Evolutionary conservation across 2,113 vertebrate genomes (phyloP).

Genomic region (Epinephelus fuscoguttatus): DNA sequence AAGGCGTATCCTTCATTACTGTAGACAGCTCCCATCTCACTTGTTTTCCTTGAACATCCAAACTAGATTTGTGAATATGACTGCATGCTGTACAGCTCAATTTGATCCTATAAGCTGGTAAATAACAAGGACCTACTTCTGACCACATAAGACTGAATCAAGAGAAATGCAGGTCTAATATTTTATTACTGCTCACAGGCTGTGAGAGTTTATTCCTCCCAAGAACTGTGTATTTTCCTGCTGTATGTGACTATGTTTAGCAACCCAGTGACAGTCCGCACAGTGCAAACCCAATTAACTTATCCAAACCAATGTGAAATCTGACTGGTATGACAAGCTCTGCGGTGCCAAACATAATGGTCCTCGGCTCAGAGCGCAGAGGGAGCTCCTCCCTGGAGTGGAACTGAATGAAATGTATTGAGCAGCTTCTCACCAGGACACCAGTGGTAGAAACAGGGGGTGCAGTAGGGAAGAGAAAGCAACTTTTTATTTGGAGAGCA

Average conservation of each 20-base stretch:
- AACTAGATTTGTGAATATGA: background rate
- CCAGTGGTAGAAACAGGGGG: background rate
- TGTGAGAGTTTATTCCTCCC: background rate
- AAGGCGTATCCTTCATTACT: background rate
- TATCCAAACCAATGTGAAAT: conserved; percentile 15
- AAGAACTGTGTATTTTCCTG: background rate
- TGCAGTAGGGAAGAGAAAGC: background rate
- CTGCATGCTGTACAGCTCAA: background rate
- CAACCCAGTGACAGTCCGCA: conserved; percentile 13
- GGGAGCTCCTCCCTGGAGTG: conserved; percentile 26
- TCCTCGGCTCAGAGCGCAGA: conserved; percentile 25
- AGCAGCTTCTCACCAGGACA: conserved; percentile 5
- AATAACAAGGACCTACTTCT: background rate
- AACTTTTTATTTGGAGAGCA: background rate
- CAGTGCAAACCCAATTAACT: conserved; percentile 40
- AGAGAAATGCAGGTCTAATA: background rate
- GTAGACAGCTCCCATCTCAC: background rate
- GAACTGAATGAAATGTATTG: background rate
- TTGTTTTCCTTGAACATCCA: background rate
- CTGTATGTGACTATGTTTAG: background rate
- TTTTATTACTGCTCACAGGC: background rate
- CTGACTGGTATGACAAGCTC: conserved; percentile 25
- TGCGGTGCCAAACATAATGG: conserved; percentile 32
- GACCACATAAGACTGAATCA: conserved; percentile 5
- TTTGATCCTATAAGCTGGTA: background rate